Percentiles rank a stretch among this genome's conserved stretches.
These are phyloP conservation scores for Esperia sulphurella DNA, from an alignment of 2,888 invertebrate species.

Conservation along the genomic window DNA sequence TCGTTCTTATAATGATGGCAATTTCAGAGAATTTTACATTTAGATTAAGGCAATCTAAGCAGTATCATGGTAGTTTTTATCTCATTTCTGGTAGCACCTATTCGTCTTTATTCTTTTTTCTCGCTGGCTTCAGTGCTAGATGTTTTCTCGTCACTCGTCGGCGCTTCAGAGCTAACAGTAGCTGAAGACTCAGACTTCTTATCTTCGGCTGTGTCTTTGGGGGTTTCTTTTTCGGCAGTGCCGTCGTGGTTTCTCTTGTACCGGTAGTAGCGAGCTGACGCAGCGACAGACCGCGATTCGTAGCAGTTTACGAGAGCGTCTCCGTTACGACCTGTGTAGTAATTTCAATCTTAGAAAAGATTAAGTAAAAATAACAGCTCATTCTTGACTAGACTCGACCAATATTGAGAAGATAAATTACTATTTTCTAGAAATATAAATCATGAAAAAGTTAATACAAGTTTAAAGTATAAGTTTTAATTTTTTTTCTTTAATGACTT, in stretches of 20 bases:
- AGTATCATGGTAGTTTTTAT: too few relatives aligned
- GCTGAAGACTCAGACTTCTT: neutral
- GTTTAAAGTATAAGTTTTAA: too few relatives aligned
- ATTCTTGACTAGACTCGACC: too few relatives aligned
- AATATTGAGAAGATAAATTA: too few relatives aligned
- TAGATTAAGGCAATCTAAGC: neutral
- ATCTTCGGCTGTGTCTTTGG: neutral
- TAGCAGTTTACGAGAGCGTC: conserved; percentile 81
- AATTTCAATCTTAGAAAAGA: too few relatives aligned
- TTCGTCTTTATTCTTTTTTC: neutral
- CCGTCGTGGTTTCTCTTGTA: conserved; percentile 64
- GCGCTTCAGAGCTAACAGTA: neutral
- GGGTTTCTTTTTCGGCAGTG: conserved; percentile 16
- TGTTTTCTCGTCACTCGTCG: conserved; percentile 10
- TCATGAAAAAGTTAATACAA: too few relatives aligned
- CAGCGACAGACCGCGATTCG: conserved; percentile 59
- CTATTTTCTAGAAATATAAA: too few relatives aligned
- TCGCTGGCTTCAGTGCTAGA: conserved; percentile 11
- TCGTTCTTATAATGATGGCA: too few relatives aligned
- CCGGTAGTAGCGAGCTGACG: conserved; percentile 58
- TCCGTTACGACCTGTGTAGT: conserved; percentile 73
- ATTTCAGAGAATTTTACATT: too few relatives aligned
- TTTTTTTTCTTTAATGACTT: too few relatives aligned
- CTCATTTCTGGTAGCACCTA: neutral
- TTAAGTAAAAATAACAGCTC: too few relatives aligned